Percentiles rank a stretch among this genome's conserved stretches.
phyloP scores from a whole-genome alignment of 2,888 invertebrate genomes.

The Lasioglossum calceatum region DNA sequence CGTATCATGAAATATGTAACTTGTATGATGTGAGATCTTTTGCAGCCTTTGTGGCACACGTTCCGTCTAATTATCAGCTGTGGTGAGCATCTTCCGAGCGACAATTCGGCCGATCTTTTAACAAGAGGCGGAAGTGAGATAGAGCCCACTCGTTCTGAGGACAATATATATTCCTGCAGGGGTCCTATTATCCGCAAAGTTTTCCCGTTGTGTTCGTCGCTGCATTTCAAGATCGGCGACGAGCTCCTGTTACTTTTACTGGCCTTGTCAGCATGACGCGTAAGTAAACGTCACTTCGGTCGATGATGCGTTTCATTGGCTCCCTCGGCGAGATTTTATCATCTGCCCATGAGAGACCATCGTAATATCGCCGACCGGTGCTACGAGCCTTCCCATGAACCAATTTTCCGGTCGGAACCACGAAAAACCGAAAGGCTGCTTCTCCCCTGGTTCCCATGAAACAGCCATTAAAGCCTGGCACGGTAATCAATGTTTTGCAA shows the following conservation, averaged over 20 bases:
- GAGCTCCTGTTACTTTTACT: constrained; percentile 72
- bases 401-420: background rate
- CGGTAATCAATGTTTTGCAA: constrained; percentile 35
- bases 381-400: background rate
- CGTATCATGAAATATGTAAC: background rate
- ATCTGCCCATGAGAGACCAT: background rate
- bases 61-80: background rate
- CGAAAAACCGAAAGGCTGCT: background rate
- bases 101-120: constrained; percentile 14
- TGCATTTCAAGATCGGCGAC: constrained; percentile 50
- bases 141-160: constrained; percentile 49
- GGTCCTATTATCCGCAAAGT: constrained; percentile 44
- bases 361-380: no score
- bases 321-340: constrained; percentile 16
- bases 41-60: background rate
- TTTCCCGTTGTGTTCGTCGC: constrained; percentile 45
- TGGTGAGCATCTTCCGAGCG: background rate
- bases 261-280: constrained; percentile 64
- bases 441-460: constrained; percentile 10
- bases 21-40: background rate
- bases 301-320: constrained; percentile 61
- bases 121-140: constrained; percentile 62
- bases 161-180: constrained; percentile 46
- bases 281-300: constrained; percentile 59
- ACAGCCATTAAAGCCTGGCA: constrained; percentile 35